Evolutionary conservation across 2,797 vertebrate species (phyloP).

Genomic region (Cichlasoma orientale): DNA sequence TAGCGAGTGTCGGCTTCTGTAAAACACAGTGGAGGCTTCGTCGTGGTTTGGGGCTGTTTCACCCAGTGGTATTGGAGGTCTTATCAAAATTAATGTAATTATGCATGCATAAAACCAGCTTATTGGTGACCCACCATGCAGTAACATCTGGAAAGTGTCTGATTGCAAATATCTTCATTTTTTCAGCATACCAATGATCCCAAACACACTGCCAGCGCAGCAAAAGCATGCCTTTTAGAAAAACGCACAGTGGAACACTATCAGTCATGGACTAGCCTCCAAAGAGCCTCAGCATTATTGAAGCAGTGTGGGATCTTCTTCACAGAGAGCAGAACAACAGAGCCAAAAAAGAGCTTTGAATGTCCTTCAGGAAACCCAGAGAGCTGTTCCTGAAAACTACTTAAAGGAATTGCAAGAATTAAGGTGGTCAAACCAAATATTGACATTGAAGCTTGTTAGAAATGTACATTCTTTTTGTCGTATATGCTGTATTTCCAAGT

Average conservation of each 20-base stretch:
- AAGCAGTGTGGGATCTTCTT: neutral
- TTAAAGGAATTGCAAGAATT: neutral
- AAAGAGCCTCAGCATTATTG: neutral
- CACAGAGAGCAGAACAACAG: fast-evolving
- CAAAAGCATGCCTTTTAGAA: neutral
- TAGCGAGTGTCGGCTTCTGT: neutral
- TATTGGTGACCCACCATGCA: neutral
- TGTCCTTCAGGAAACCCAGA: neutral
- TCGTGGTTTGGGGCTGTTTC: neutral
- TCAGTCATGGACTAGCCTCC: fast-evolving
- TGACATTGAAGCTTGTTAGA: neutral
- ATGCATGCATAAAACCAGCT: neutral
- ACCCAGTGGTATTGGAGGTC: too few relatives aligned
- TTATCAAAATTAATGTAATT: neutral
- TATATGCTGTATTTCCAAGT: neutral
- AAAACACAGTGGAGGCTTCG: neutral
- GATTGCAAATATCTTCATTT: neutral
- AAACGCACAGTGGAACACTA: neutral
- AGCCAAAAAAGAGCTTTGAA: too few relatives aligned
- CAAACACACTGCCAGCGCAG: neutral
- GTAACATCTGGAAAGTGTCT: neutral
- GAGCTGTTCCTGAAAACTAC: neutral
- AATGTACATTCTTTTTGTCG: neutral
- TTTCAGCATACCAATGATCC: neutral
- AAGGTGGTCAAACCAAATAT: too few relatives aligned